A percentile compares a stretch with the other conserved stretches of the same genome.
phyloP scores from a whole-genome alignment of 64 coral and sea anemone species.

The Stichodactyla mertensii region DNA sequence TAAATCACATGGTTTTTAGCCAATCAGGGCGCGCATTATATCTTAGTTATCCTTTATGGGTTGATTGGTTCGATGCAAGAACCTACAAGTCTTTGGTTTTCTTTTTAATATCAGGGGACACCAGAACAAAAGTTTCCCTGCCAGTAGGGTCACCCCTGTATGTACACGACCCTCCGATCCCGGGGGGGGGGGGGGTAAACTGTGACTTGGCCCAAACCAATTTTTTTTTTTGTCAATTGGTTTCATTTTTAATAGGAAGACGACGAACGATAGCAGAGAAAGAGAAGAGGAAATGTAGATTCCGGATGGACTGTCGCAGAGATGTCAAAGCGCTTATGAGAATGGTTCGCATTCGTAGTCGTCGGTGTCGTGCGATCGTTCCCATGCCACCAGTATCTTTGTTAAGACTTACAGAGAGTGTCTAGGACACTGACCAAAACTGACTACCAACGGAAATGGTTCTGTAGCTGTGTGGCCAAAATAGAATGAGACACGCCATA shows the following conservation, averaged over 20 bases:
- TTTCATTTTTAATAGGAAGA: background rate
- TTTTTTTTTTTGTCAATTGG: background rate
- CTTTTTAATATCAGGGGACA: too few relatives aligned
- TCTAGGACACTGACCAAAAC: background rate
- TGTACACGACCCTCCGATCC: too few relatives aligned
- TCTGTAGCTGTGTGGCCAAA: too few relatives aligned
- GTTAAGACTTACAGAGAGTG: background rate
- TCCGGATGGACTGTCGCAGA: background rate
- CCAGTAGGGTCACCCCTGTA: too few relatives aligned
- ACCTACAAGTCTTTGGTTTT: too few relatives aligned
- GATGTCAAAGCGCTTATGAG: background rate
- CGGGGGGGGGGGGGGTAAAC: too few relatives aligned
- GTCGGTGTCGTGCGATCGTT: background rate
- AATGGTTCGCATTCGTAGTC: slow-evolving; percentile 21
- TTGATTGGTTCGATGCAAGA: too few relatives aligned
- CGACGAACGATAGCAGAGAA: background rate
- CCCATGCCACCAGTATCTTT: background rate
- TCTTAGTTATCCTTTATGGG: too few relatives aligned
- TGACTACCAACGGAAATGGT: background rate
- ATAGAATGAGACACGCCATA: too few relatives aligned
- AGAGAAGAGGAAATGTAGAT: background rate
- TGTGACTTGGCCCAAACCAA: background rate
- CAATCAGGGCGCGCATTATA: too few relatives aligned
- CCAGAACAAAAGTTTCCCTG: too few relatives aligned
- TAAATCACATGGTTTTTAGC: too few relatives aligned